A percentile compares a stretch with the other conserved stretches of the same genome.
These are phyloP conservation scores for Scaptomyza tumidula DNA, from an alignment of 2,888 invertebrate genomes.

Conservation along the genomic window DNA sequence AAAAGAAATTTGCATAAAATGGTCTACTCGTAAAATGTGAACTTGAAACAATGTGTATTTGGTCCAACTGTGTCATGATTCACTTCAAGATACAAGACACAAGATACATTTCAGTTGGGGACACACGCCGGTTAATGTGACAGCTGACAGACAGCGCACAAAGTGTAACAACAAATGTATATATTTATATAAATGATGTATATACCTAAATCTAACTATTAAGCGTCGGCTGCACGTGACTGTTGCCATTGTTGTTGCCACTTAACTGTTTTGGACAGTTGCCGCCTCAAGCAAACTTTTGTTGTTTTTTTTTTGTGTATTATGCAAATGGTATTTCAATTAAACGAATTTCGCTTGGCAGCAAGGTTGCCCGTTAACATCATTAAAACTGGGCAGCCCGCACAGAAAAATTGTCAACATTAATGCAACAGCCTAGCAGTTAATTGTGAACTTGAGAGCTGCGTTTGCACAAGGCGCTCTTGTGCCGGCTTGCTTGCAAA, in stretches of 20 bases:
- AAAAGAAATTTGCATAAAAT: constrained; percentile 64
- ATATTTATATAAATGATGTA: not conserved
- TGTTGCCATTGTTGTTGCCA: constrained; percentile 49
- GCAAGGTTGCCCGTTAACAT: constrained; percentile 72
- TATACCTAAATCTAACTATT: constrained; percentile 23
- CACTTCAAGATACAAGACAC: constrained; percentile 52
- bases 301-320: constrained; percentile 21
- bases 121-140: constrained; percentile 56
- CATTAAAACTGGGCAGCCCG: constrained; percentile 50
- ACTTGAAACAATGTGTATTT: constrained; percentile 62
- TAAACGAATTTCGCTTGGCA: constrained; percentile 65
- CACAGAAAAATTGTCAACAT: constrained; percentile 55
- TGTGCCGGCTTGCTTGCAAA: constrained; percentile 49
- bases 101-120: constrained; percentile 51
- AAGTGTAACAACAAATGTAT: constrained; percentile 7
- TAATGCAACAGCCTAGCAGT: constrained; percentile 44
- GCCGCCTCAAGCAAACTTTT: constrained; percentile 33
- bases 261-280: constrained; percentile 33
- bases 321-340: constrained; percentile 77
- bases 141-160: constrained; percentile 45
- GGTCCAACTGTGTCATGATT: constrained; percentile 72
- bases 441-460: constrained; percentile 55
- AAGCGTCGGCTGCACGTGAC: constrained; percentile 65
- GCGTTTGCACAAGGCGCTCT: constrained; percentile 56
- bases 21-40: constrained; percentile 52